Evolutionary conservation across 1,140 invertebrate genomes (phyloP), one percentile per base, ranked within the genome.

Genomic region (Geopemphigus sp.): DNA sequence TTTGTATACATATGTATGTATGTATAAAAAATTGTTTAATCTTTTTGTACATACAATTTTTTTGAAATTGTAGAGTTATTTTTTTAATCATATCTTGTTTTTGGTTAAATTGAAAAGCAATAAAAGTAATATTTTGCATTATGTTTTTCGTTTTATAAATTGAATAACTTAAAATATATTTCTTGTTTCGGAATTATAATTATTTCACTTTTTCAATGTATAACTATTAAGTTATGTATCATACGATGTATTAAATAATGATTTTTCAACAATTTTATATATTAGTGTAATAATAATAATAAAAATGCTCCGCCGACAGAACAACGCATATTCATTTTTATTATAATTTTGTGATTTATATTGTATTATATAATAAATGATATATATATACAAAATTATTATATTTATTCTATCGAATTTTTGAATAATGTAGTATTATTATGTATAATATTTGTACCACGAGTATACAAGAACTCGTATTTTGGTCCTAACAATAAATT

Each of bases 31-130:
- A 63, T 15, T 72, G 22, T 70, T 72, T 72, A 15, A 72, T 54
- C 53, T 66, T 72, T n/a, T 54, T 70, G 53, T 70, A 70, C 66
- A 47, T 70, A 70, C 66, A 70, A 70, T 70, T 72, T 54, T 72
- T 72, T 54, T 72, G 29, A 12, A 54, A 29, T n/a, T 54, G 64
- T 68, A 68, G 64, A 68, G 24, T 14, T 53, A 54, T 72, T 17
- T 26, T 29, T 26, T 24, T 17, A 14, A 29, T 72, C 12, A 17
- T 19, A 53, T 70, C 12, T 72, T 72, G 15, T 29, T 72, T 54
- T 54, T 54, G 22, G 47, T 68, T 68, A 47, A 24, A 50, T 68
- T 72, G 17, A 29, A 54, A 72, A 72, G 47, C 47, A 72, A 53
- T 72, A 72, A 72, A 39, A 39, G 32, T 39, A 39, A 39, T 72